Percentiles rank a stretch among this genome's conserved stretches.
These are phyloP conservation scores for Chionomys nivalis DNA, from an alignment of 2,113 vertebrate species.

Conservation along the genomic window DNA sequence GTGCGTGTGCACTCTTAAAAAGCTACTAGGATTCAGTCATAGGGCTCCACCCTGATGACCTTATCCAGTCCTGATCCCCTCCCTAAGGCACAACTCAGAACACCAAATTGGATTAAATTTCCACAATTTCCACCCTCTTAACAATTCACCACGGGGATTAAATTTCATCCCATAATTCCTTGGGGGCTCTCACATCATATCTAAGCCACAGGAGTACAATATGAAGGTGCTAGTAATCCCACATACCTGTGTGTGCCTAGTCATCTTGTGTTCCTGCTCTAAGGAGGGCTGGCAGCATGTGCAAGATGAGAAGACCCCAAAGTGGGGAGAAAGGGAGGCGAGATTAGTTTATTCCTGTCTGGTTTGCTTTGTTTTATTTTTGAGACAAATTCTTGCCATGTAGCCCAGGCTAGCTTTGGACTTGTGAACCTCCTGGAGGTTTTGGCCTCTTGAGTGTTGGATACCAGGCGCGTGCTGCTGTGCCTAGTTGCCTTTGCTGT, in stretches of 20 bases:
- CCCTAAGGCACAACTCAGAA: background rate
- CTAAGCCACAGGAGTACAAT: background rate
- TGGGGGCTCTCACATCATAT: background rate
- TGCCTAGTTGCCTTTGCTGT: background rate
- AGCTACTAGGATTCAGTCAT: background rate
- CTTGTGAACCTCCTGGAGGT: background rate
- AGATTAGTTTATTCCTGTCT: background rate
- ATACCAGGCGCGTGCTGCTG: background rate
- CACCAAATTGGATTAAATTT: background rate
- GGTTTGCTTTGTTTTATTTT: background rate
- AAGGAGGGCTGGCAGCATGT: background rate
- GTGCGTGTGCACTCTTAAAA: background rate
- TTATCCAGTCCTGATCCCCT: background rate
- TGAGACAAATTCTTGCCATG: background rate
- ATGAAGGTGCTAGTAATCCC: background rate
- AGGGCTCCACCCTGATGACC: background rate
- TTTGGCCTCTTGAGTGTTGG: background rate
- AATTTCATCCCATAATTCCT: background rate
- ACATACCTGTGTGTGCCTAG: background rate
- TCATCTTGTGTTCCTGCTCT: background rate
- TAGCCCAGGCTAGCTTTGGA: background rate
- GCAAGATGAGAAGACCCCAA: too few species aligned
- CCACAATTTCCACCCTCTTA: background rate
- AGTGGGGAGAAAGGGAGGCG: background rate
- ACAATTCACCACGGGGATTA: background rate